Percentiles rank a stretch among this genome's conserved stretches.
Conservation (phyloP, 2,113 vertebrate genomes). For the Peromyscus polionotus region DNA sequence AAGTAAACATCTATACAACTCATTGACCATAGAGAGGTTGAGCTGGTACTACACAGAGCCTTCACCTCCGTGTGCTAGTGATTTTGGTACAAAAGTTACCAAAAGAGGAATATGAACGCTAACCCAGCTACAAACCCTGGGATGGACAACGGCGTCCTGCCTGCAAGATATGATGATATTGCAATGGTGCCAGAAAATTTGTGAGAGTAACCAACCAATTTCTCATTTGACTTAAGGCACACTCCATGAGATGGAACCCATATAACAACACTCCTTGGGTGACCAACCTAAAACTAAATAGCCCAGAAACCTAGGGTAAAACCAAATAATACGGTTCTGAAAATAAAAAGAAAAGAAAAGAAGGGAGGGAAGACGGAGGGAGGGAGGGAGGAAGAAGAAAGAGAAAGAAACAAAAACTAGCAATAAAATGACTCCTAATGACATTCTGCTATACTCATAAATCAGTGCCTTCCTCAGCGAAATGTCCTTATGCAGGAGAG, state of each 20-base stretch:
- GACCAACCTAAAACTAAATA: neutral
- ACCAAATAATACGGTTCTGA: neutral
- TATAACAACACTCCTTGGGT: neutral
- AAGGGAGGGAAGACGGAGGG: accelerated
- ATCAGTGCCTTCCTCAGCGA: neutral
- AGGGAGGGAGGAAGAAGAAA: too few species aligned
- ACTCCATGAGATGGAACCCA: neutral
- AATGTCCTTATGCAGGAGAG: neutral
- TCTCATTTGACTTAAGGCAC: neutral
- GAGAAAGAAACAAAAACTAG: neutral
- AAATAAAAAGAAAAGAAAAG: neutral
- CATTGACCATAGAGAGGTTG: neutral
- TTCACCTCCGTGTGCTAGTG: neutral
- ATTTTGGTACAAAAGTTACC: neutral
- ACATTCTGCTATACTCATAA: neutral
- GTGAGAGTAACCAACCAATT: neutral
- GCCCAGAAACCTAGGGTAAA: neutral
- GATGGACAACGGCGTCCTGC: neutral
- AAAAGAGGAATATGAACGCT: neutral
- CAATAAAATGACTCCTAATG: neutral
- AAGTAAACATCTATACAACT: neutral
- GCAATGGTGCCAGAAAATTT: neutral
- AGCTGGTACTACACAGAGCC: neutral
- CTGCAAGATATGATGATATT: neutral
- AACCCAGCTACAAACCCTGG: neutral